phyloP scores from a whole-genome alignment of 2,888 invertebrate species.

The Chymomyza procnemis region DNA sequence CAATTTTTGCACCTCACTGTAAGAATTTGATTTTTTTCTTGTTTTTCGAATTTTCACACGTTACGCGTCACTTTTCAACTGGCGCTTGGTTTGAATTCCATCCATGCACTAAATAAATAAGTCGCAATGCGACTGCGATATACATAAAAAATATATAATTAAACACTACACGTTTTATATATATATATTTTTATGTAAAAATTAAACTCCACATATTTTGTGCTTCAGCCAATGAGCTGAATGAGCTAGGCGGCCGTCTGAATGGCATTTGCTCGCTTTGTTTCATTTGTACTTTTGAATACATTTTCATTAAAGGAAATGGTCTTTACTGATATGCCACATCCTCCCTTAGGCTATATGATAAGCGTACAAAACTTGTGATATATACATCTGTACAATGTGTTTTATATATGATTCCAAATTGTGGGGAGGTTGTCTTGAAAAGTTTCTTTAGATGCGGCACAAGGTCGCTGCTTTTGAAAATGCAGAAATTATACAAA shows the following conservation, averaged over 20 bases:
- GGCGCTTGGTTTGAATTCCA: conserved; percentile 33
- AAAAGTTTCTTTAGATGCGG: conserved; percentile 19
- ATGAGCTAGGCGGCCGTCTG: not conserved
- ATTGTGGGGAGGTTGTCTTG: not conserved
- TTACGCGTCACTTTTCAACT: conserved; percentile 7
- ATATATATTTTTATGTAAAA: not conserved
- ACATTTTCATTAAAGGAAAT: conserved; percentile 1
- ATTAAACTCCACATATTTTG: not conserved
- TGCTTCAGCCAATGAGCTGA: not conserved
- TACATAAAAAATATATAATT: conserved; percentile 3
- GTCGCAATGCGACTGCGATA: not conserved
- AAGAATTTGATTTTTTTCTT: not conserved
- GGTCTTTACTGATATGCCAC: not conserved
- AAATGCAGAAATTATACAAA: conserved; percentile 14
- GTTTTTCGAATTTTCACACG: not conserved
- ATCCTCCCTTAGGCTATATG: not conserved
- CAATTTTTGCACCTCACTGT: not conserved
- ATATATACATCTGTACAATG: not conserved
- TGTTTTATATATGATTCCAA: not conserved
- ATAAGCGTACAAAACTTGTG: not conserved
- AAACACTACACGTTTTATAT: not conserved
- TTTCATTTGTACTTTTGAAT: conserved; percentile 5
- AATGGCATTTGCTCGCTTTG: not conserved
- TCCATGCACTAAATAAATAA: conserved; percentile 45
- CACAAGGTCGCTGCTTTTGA: conserved; percentile 39